Evolutionary conservation across 2,113 vertebrate species (phyloP), one percentile per base, ranked within the genome.

Genomic region (Psettodes erumei): DNA sequence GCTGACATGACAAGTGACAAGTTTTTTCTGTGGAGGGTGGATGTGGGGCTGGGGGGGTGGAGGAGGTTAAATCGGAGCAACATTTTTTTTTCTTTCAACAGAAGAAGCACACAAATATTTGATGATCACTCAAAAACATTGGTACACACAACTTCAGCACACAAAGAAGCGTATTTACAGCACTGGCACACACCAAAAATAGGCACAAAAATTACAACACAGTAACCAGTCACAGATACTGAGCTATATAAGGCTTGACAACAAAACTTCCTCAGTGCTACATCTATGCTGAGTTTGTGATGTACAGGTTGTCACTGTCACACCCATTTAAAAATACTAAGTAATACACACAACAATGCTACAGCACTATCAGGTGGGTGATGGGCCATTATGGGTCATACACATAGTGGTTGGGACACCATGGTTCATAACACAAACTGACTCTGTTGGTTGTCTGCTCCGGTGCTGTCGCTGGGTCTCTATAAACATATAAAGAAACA

Each of bases 371-470:
- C 90, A 93, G 86, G 91, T 92, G 86, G 92, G 92, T 90, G 92
- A 89, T 86, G 90, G 87, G 88, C 86, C 88, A 43, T 91, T 93
- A 93, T 93, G 92, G 88, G 92, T 94, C 92, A 93, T 91, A 93
- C 94, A 95, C 91, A 95, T 88, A 90, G 93, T 95, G 92, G 94
- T 94, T 77, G 94, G 94, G 73, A 95, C 93, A 93, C 93, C 94
- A 92, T 91, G 92, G 93, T 94, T 95, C 93, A 94, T 93, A 90
- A 94, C 93, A 94, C 93, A 94, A 90, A 95, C 93, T 91, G 93
- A 95, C 81, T 94, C 92, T 90, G 94, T 87, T 88, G 91, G 89
- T 89, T 86, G 89, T 93, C 91, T 91, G 90, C 90, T 91, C 91
- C 91, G 90, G 76, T 89, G 90, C 84, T 89, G 90, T 91, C 90